Base-by-base conservation (phyloP, 2,797 vertebrate genomes). In the Anabas testudineus region DNA sequence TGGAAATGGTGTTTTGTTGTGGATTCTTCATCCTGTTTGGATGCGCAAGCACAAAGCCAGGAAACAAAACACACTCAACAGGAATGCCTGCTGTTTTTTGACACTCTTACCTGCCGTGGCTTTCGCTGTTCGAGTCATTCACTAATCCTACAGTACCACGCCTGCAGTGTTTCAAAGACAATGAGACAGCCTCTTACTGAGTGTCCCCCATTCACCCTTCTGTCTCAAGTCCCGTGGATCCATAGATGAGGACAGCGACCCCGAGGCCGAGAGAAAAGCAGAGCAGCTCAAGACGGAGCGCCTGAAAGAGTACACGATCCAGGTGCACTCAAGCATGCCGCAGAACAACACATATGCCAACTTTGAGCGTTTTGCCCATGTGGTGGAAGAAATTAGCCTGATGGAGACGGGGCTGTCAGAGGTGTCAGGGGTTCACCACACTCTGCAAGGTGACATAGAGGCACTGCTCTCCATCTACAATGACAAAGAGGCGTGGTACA, bases 401-500 rank as follows among this genome's bases (percentile, higher is more conserved):
- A 90, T 90, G 10, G 94, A 95, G 68, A 80, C 19, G 0, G 84
- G 88, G 24, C 90, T 95, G 59, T 69, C 84, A 5, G 65, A 88
- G 59, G 84, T 97, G 72, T 84, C 90, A 0, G 89, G 67, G 1
- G 86, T 91, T 47, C 93, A 89, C 0, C 84, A 88, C 30, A 86
- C 91, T 51, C 58, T 99, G 57, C 96, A 95, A 80, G 93, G 91
- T 0, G 96, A 98, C 10, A 74, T 97, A 18, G 96, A 97, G 15
- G 87, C 94, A 6, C 87, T 99, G 81, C 85, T 96, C 43, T 94
- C 95, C 69, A 94, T 96, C 86, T 97, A 95, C 82, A 94, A 93
- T 0, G 93, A 96, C 73, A 97, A 97, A 67, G 97, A 97, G 75
- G 87, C 95, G 46, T 95, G 95, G 96, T 97, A 96, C 89, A 95